Base-by-base conservation (phyloP, 2,888 invertebrate genomes). In the Calephelis perditalis region DNA sequence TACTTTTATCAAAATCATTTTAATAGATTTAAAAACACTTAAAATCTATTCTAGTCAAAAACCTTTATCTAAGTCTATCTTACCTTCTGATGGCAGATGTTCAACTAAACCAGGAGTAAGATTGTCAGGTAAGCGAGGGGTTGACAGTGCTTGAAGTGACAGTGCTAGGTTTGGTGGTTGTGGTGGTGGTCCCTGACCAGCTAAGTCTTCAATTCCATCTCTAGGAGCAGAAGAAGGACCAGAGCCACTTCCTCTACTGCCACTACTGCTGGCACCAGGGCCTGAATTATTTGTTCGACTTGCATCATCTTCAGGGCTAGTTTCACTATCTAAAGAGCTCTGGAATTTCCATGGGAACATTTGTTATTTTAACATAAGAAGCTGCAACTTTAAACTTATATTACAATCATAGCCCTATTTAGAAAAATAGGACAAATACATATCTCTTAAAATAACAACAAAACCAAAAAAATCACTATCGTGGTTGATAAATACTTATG, bases 71-170 rank as follows among this genome's bases (percentile, higher is more conserved):
- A n/a, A n/a, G n/a, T n/a, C n/a, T n/a, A n/a, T n/a, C 62, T 63
- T 69, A 93, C 94, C 94, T 92, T 95, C 95, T 59, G 94, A 94
- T 15, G 95, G 95, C 61, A 95, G 78, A 66, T 93, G 92, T 71
- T 95, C 94, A 6, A 95, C 92, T 0, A 95, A 78, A 0, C 93
- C 94, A 5, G 93, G 92, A 7, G 93, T 92, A 2, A 92, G 74
- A 67, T 91, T 89, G 64, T 93, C 92, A n/a, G 91, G 87, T 3
- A 86, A 89, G n/a, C 92, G 79, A 0, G 93, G 92, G 36, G 91
- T 92, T 3, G 92, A 91, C 10, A 95, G 81, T 43, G 92, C 91
- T 61, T 92, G 92, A 58, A 95, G 80, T 12, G 94, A 91, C 63
- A 93, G 91, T 0, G 92, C 92, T 11, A 95, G 76, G 70, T 89